Percentiles rank a stretch among this genome's conserved stretches.
These are phyloP conservation scores for Eupithecia abbreviata DNA, from an alignment of 2,888 invertebrate genomes.

Conservation along the genomic window DNA sequence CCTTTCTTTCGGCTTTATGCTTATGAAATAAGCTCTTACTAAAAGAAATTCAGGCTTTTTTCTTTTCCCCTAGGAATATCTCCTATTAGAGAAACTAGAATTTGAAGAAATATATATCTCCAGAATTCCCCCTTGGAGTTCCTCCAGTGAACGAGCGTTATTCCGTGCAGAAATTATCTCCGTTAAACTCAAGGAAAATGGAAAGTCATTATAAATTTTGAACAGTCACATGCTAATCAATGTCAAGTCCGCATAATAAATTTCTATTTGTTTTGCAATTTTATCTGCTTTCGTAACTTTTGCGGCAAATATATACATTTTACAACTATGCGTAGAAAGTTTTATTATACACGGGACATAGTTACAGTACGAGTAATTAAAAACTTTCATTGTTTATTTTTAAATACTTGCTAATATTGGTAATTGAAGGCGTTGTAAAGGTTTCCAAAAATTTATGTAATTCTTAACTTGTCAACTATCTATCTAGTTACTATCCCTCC, in stretches of 20 bases:
- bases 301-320: background rate
- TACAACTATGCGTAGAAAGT: slow-evolving; percentile 1
- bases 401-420: background rate
- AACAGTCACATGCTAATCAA: background rate
- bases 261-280: background rate
- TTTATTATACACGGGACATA: background rate
- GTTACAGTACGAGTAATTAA: background rate
- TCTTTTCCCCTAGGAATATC: too few species aligned
- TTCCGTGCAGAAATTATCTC: background rate
- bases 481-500: background rate
- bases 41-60: too few species aligned
- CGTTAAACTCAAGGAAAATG: background rate
- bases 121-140: too few species aligned
- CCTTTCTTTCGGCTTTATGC: too few species aligned
- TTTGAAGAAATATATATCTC: too few species aligned
- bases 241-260: background rate
- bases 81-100: too few species aligned
- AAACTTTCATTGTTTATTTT: slow-evolving; percentile 4
- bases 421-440: background rate
- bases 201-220: background rate
- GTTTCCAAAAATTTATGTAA: background rate
- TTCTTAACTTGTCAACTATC: background rate
- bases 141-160: background rate
- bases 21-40: too few species aligned
- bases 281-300: background rate